Base-by-base conservation (phyloP, 2,797 vertebrate genomes). In the Enteromius radiatus region DNA sequence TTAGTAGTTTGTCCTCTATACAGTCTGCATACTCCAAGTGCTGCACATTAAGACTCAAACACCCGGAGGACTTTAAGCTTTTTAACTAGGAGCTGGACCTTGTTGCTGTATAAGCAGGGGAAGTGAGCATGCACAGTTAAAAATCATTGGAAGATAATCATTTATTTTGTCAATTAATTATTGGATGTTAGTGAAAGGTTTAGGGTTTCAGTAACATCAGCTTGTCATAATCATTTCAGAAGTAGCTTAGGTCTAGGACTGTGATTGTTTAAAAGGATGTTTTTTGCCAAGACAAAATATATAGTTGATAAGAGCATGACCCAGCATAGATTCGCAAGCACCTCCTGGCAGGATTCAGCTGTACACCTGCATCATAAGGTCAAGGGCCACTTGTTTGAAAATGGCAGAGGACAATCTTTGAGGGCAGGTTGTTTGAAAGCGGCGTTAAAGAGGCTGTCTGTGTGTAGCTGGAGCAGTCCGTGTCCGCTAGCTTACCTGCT, bases 261-360 rank as follows among this genome's bases (percentile, higher is more conserved):
- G 43, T 28, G 14, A 15, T 17, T 21, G 28, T 73, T 52, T 31
- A 31, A 31, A 71, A 74, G 71, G 21, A 26, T 21, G 61, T 47
- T 33, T 28, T 63, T 64, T 31, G 19, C 17, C 1, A 23, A 43
- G 36, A 70, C 9, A 12, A 31, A 28, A 26, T 31, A 75, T 54
- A 65, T 54, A 14, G 59, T 74, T 75, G 36, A 17, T 81, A 64
- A 52, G 15, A 23, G 45, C 36, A 45, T 67, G 45, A 26, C 45
- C 31, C 43, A 41, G 31, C 5, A 65, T 75, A 75, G 80, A 64
- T 81, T 75, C 59, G 12, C 61, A 75, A 17, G 23, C 33, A 28
- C 6, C 33, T 56, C 59, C 56, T 54, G 70, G 15, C 45, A 65
- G 80, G 45, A 54, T 54, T 74, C 70, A 82, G 33, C 33, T 11